phyloP scores from a whole-genome alignment of 2,888 invertebrate genomes.

The Drosophila limbata region DNA sequence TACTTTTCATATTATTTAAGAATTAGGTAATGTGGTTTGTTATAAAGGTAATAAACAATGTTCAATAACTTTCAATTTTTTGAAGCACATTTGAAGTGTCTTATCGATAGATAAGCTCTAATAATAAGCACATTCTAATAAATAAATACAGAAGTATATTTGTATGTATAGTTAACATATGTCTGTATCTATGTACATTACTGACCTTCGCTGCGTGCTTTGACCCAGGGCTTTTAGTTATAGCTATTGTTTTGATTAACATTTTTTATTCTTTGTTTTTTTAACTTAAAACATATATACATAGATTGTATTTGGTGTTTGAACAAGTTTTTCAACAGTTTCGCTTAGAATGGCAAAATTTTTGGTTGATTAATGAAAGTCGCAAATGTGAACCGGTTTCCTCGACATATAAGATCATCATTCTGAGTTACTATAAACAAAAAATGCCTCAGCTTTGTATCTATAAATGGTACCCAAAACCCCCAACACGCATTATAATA shows the following conservation, averaged over 20 bases:
- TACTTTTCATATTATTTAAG: neutral
- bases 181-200: constrained; percentile 14
- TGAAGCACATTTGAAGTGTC: constrained; percentile 9
- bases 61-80: constrained; percentile 54
- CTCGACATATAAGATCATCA: constrained; percentile 52
- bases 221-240: constrained; percentile 56
- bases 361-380: constrained; percentile 66
- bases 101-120: constrained; percentile 28
- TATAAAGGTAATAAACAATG: neutral
- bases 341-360: constrained; percentile 51
- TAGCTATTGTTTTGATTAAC: constrained; percentile 59
- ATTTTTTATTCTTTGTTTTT: constrained; percentile 33
- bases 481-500: constrained; percentile 18
- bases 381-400: constrained; percentile 64
- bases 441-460: constrained; percentile 3
- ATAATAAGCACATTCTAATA: constrained; percentile 34
- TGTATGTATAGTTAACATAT: neutral
- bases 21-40: neutral
- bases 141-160: neutral
- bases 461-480: constrained; percentile 26
- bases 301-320: constrained; percentile 45
- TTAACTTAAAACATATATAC: constrained; percentile 19
- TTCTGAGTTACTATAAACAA: constrained; percentile 42
- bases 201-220: constrained; percentile 70
- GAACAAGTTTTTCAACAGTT: constrained; percentile 70